phyloP scores from a whole-genome alignment of 2,888 invertebrate genomes.

The Synergus umbraculus region DNA sequence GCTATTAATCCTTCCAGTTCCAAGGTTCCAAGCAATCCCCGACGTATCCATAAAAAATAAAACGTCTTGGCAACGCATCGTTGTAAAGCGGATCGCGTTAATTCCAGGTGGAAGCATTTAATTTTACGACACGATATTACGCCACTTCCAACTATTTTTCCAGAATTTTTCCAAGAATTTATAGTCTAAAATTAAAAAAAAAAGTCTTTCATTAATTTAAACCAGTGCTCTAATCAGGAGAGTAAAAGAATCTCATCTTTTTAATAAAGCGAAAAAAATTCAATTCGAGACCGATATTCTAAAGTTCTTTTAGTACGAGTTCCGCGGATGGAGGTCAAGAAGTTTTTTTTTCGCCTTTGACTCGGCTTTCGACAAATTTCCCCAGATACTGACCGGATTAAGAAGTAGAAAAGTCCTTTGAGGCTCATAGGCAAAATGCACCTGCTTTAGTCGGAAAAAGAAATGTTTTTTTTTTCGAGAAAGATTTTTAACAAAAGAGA shows the following conservation, averaged over 20 bases:
- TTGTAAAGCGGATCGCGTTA: constrained; percentile 25
- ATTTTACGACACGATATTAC: constrained; percentile 20
- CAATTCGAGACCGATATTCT: background rate
- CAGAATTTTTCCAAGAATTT: background rate
- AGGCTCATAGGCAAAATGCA: constrained; percentile 25
- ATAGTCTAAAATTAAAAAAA: no score
- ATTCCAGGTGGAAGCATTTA: constrained; percentile 16
- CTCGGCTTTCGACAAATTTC: constrained; percentile 24
- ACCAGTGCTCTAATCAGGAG: no score
- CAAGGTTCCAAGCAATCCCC: constrained; percentile 14
- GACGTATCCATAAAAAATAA: constrained; percentile 30
- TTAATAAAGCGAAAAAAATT: background rate
- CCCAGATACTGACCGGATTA: constrained; percentile 34
- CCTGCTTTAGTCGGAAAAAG: constrained; percentile 1
- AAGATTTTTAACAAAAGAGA: constrained; percentile 1
- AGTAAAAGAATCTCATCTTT: background rate
- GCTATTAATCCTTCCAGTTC: constrained; percentile 15
- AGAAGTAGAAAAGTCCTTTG: constrained; percentile 31
- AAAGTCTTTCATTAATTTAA: no score
- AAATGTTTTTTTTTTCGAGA: background rate
- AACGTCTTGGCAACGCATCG: constrained; percentile 25
- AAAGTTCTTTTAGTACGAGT: background rate
- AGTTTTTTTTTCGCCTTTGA: background rate
- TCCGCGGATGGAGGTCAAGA: constrained; percentile 28
- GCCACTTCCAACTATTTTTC: background rate